phyloP scores from a whole-genome alignment of 2,888 invertebrate species.

The Protodeltote pygarga region DNA sequence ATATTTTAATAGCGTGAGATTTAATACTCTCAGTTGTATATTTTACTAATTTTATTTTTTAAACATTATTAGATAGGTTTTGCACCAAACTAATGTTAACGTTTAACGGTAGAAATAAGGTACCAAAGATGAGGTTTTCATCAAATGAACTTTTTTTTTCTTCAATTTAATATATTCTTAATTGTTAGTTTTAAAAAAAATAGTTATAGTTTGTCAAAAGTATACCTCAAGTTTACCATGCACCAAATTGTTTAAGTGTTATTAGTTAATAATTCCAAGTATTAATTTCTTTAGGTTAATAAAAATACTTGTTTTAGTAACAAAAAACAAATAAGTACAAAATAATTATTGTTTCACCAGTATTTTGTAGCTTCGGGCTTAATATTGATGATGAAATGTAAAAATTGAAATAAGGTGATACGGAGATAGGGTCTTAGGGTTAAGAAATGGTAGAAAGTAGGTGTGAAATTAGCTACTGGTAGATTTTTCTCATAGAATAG shows the following conservation, averaged over 20 bases:
- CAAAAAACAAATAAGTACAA: conserved; percentile 52
- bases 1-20: conserved; percentile 9
- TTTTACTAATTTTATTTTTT: conserved; percentile 39
- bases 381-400: conserved; percentile 18
- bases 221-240: conserved; percentile 86
- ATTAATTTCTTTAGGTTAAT: conserved; percentile 67
- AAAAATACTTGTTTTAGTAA: conserved; percentile 52
- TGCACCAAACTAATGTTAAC: conserved; percentile 76
- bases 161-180: conserved; percentile 72
- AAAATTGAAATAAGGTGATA: conserved; percentile 1
- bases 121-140: conserved; percentile 83
- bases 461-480: no score
- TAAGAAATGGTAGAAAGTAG: no score
- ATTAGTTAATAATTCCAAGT: conserved; percentile 73
- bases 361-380: conserved; percentile 37
- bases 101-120: conserved; percentile 71
- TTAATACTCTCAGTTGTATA: conserved; percentile 25
- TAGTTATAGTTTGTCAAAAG: conserved; percentile 59
- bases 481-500: no score
- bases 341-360: conserved; percentile 42
- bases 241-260: conserved; percentile 82
- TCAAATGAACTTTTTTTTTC: conserved; percentile 82
- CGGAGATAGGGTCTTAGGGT: not conserved
- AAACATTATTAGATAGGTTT: conserved; percentile 37
- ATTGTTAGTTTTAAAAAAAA: conserved; percentile 51